These are phyloP conservation scores for Forbesichthys papilliferus DNA, from an alignment of 2,113 vertebrate species.

Conservation along the genomic window DNA sequence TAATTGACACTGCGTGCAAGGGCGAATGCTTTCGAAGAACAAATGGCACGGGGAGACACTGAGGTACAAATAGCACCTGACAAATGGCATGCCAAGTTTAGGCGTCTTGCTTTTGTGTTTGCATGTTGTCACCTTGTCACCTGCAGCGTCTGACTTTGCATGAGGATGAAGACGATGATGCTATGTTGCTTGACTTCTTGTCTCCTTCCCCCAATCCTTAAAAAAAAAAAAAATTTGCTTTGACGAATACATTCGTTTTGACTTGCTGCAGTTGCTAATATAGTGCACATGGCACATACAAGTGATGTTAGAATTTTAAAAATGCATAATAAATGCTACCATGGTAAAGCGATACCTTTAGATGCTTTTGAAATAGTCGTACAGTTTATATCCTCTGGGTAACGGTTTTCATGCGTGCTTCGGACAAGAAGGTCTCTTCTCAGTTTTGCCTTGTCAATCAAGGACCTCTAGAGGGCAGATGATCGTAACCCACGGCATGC, in stretches of 20 bases:
- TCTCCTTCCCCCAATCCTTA: slow-evolving; percentile 28
- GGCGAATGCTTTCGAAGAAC: slow-evolving; percentile 1
- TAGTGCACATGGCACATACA: neutral
- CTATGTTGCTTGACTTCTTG: slow-evolving; percentile 41
- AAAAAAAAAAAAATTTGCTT: neutral
- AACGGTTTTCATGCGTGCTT: slow-evolving; percentile 35
- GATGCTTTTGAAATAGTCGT: slow-evolving; percentile 13
- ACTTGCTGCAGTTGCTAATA: neutral
- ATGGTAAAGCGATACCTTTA: neutral
- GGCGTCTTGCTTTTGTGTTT: slow-evolving; percentile 46
- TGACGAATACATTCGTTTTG: neutral
- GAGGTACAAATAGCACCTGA: slow-evolving; percentile 5
- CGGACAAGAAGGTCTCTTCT: slow-evolving; percentile 17
- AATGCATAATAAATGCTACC: too few relatives aligned
- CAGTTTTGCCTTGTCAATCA: slow-evolving; percentile 20
- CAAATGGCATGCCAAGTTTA: slow-evolving; percentile 52
- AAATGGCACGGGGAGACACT: slow-evolving; percentile 36
- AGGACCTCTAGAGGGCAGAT: slow-evolving; percentile 41
- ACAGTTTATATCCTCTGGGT: neutral
- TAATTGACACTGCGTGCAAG: slow-evolving; percentile 2
- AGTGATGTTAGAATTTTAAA: too few relatives aligned
- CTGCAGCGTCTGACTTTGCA: slow-evolving; percentile 54
- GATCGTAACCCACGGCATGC: neutral
- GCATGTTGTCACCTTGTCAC: slow-evolving; percentile 63
- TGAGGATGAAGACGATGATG: slow-evolving; percentile 34